phyloP scores from a whole-genome alignment of 2,797 vertebrate genomes.

The Scyliorhinus canicula region DNA sequence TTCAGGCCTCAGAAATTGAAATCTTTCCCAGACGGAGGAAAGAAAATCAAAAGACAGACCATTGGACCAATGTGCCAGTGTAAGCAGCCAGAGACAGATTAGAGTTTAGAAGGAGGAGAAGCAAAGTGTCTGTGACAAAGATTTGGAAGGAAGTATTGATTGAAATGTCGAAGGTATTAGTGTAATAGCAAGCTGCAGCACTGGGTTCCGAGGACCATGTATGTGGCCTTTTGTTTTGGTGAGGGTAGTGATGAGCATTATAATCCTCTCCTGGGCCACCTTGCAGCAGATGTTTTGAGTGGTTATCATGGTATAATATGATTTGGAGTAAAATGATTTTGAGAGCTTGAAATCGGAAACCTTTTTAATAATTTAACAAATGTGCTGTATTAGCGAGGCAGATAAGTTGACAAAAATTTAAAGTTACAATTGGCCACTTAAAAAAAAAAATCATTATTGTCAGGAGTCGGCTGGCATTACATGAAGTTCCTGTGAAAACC shows the following conservation, averaged over 20 bases:
- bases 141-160: slow-evolving; percentile 2
- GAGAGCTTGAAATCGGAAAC: neutral
- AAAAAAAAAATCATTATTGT: too few relatives aligned
- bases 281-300: slow-evolving; percentile 10
- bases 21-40: slow-evolving; percentile 2
- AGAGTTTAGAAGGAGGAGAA: neutral
- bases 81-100: neutral
- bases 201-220: too few relatives aligned
- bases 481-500: too few relatives aligned
- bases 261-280: neutral
- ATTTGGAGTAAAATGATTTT: slow-evolving; percentile 8
- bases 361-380: neutral
- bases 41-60: neutral
- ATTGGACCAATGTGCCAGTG: neutral
- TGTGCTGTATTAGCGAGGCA: neutral
- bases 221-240: neutral
- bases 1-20: slow-evolving; percentile 17
- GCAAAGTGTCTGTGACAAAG: slow-evolving; percentile 20
- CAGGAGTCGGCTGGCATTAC: too few relatives aligned
- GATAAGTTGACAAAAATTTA: neutral
- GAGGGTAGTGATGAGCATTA: neutral
- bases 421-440: neutral
- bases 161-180: neutral
- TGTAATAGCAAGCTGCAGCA: neutral
- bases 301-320: neutral